Evolutionary conservation across 2,888 invertebrate genomes (phyloP), one percentile per base, ranked within the genome.

Genomic region (Cheilosia impressa): DNA sequence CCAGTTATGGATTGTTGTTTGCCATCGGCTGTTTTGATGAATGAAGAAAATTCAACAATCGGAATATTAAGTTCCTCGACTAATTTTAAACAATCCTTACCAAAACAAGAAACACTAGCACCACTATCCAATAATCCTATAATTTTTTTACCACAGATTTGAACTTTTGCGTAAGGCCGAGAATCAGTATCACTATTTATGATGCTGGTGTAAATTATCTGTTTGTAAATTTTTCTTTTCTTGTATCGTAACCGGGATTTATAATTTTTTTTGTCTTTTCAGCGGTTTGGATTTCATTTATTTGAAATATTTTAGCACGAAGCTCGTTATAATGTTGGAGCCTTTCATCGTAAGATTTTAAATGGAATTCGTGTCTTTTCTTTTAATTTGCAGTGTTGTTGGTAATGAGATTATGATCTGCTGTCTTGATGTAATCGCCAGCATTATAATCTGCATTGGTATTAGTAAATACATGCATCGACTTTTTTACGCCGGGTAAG

Each of bases 401-500:
- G 2, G 2, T 15, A 15, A 13, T 43, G 43, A 2, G n/a, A n/a
- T 5, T 15, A 43, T 15, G 13, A 4, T 34, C 34, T 6, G 41
- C 38, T n/a, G 6, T n/a, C 1, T 43, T n/a, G 43, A 15, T 22
- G 4, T 2, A 7, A 24, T 17, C 19, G 4, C 10, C 2, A 34
- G 34, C 10, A 10, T 34, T 10, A 34, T 34, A 10, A 0, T 19
- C 22, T 9, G 2, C 3, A 2, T 13, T 2, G 4, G 68, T 68
- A 10, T 45, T 57, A 10, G 55, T 68, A n/a, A n/a, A n/a, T n/a
- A 10, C 43, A 27, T 4, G 24, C 31, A 31, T 57, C 55, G 17
- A 13, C 43, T 68, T 55, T 57, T 27, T 53, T 41, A 58, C 7
- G 45, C 60, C 10, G 43, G 60, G 43, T 24, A 13, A 7, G 57